These are phyloP conservation scores for Arnoldichthys spilopterus DNA, from an alignment of 2,797 vertebrate species.

Conservation along the genomic window DNA sequence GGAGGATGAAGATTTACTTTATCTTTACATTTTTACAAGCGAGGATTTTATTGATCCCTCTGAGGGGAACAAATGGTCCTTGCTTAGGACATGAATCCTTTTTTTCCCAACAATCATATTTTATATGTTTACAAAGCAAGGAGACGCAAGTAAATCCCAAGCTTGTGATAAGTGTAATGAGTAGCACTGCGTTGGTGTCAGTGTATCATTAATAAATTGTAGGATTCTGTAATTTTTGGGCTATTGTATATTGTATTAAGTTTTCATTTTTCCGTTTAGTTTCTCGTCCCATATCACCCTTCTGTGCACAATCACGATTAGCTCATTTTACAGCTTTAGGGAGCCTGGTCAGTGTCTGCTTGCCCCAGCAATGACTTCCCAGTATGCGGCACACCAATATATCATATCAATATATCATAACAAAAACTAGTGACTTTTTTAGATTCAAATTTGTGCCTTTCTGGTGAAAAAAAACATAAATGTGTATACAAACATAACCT, in stretches of 20 bases:
- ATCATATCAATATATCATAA: no score
- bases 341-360: neutral
- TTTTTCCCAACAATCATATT: neutral
- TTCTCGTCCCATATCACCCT: neutral
- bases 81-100: neutral
- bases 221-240: no score
- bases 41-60: slow-evolving; percentile 62
- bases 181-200: no score
- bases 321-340: neutral
- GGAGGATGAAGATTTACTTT: slow-evolving; percentile 60
- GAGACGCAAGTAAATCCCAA: neutral
- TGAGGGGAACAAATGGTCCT: slow-evolving; percentile 9
- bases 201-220: neutral
- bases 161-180: neutral
- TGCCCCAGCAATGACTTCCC: neutral
- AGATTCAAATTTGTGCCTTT: no score
- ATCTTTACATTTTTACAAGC: slow-evolving; percentile 61
- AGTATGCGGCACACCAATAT: neutral
- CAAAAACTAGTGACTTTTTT: no score
- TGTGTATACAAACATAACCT: no score
- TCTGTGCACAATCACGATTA: neutral
- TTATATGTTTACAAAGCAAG: neutral
- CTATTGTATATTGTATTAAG: neutral
- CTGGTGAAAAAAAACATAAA: no score
- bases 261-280: neutral